phyloP scores from a whole-genome alignment of 2,113 vertebrate genomes.

The Halcyon malimbica region DNA sequence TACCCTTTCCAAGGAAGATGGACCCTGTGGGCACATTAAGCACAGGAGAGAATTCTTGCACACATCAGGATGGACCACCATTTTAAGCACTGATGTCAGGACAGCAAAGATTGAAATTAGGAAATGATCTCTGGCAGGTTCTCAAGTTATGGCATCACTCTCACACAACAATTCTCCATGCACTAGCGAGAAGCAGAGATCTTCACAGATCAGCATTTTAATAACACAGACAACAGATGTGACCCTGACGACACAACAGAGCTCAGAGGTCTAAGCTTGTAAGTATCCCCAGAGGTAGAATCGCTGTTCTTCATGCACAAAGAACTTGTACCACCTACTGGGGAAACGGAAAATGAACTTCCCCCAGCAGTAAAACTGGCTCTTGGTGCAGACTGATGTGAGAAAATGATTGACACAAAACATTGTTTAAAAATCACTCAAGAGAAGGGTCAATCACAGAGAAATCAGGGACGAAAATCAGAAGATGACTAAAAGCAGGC shows the following conservation, averaged over 20 bases:
- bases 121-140: neutral
- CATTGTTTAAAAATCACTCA: neutral
- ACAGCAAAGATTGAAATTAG: neutral
- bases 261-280: neutral
- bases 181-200: neutral
- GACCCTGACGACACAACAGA: neutral
- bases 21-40: neutral
- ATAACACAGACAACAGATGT: neutral
- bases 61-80: neutral
- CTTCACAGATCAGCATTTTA: neutral
- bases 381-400: neutral
- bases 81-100: neutral
- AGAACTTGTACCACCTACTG: slow-evolving; percentile 17
- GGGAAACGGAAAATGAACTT: neutral
- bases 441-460: neutral
- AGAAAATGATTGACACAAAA: slow-evolving; percentile 10
- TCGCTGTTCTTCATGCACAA: neutral
- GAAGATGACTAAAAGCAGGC: neutral
- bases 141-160: neutral
- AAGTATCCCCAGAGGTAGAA: neutral
- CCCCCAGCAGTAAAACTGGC: neutral
- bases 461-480: neutral
- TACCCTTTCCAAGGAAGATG: neutral
- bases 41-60: neutral
- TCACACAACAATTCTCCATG: neutral